Evolutionary conservation across 1,140 invertebrate species (phyloP).

Genomic region (Halictus rubicundus): DNA sequence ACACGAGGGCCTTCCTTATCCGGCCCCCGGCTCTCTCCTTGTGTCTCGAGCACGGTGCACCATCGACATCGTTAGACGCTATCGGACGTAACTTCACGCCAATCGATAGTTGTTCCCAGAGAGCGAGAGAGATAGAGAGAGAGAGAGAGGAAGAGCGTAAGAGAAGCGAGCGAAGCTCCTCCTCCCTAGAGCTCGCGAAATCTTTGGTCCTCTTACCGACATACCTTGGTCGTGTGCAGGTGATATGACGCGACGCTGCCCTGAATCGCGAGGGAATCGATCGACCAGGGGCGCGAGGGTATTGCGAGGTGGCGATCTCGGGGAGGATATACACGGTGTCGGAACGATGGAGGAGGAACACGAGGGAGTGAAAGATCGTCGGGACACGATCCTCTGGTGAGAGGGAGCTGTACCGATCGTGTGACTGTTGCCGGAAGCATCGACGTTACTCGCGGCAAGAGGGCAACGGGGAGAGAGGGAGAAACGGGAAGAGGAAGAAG

Average conservation of each 20-base stretch:
- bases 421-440: neutral
- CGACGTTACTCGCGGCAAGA: neutral
- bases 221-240: slow-evolving; percentile 34
- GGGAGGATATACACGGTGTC: neutral
- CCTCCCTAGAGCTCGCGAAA: slow-evolving; percentile 1
- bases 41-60: slow-evolving; percentile 1
- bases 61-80: slow-evolving; percentile 26
- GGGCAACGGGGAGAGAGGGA: too few relatives aligned
- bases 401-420: neutral
- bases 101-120: slow-evolving; percentile 39
- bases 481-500: neutral
- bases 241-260: slow-evolving; percentile 18
- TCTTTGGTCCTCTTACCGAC: slow-evolving; percentile 14
- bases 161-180: slow-evolving; percentile 5
- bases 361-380: neutral
- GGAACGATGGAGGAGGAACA: neutral
- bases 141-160: too few relatives aligned
- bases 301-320: neutral
- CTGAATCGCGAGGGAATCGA: slow-evolving; percentile 1
- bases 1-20: neutral
- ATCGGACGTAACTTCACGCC: slow-evolving; percentile 31
- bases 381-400: neutral
- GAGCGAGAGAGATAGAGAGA: neutral
- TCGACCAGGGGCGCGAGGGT: neutral
- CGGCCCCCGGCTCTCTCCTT: neutral